Evolutionary conservation across 2,797 vertebrate genomes (phyloP), one percentile per base, ranked within the genome.

Genomic region (Mastacembelus armatus): DNA sequence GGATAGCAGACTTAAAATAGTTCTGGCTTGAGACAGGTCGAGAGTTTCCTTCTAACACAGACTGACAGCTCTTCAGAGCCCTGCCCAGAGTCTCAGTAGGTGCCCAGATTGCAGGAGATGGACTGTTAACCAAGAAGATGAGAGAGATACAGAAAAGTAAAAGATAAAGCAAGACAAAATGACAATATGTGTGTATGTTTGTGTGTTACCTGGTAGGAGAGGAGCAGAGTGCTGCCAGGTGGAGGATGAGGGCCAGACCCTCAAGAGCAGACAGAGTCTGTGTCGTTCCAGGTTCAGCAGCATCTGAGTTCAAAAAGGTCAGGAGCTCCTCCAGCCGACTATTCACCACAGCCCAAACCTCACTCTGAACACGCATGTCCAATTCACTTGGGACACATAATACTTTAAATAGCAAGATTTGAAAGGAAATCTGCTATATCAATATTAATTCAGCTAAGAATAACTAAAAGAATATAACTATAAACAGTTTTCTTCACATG

Each of bases 181-280:
- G 10, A 24, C 0, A 10, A 49, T 5, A 4, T 18, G 21, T 22
- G 11, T 40, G 10, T 10, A 24, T 21, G 35, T 52, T 22, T 47
- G 14, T 22, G 24, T 16, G 1, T 33, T 64, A 92, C 92, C 87
- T 81, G 62, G 69, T 67, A 10, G 85, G 79, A 14, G 84, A 85
- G 27, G 86, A 91, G 78, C 95, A 96, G 22, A 95, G 74, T 47
- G 96, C 95, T 44, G 94, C 92, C 52, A 98, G 87, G 24, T 86
- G 94, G 39, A 98, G 74, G 59, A 95, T 86, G 55, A 94, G 74
- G 40, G 89, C 70, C 4, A 98, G 71, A 47, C 97, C 98, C 78
- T 94, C 89, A 44, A 98, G 76, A 8, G 85, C 71, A 45, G 83
- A 90, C 35, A 93, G 50, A 36, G 87, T 76, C 2, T 56, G 76